Base-by-base conservation (phyloP, 1,140 invertebrate species). In the Kradibia gibbosae region DNA sequence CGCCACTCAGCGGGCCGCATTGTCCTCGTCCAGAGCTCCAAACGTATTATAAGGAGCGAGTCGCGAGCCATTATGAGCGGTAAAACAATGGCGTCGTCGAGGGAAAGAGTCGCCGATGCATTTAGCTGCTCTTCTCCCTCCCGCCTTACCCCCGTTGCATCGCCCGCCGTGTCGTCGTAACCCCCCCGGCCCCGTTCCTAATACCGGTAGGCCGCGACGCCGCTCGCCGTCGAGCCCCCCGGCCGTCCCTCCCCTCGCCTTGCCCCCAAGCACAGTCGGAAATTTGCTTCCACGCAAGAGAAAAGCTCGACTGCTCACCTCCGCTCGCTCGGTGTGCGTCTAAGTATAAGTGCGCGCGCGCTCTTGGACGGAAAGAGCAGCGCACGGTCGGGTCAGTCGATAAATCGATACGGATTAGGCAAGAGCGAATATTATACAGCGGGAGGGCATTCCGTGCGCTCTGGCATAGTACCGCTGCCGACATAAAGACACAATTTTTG, bases 361-460 rank as follows among this genome's bases (percentile, higher is more conserved):
- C 11, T 7, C 28, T 76, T 53, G 55, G 74, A 72, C 53, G 62
- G 31, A 80, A 82, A 79, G 65, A 71, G 53, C 25, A 31, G 60
- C 42, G 45, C 28, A 50, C n/a, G n/a, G 71, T 31, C 42, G 45
- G 80, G 80, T 76, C 73, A 67, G 60, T 71, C 80, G 80, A 81
- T 81, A 81, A 81, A 81, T 81, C 80, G 80, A 81, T 81, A 77
- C 80, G 65, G 73, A 81, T 81, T 77, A 81, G 80, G 80, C 73
- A 48, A 25, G 42, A 80, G 78, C 39, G 67, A 79, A 79, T 79
- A 79, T 79, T 79, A 79, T 73, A 73, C 53, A n/a, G n/a, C 55
- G 42, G 25, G 55, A 45, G 55, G 53, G 42, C 53, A 50, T 62
- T 62, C 53, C 48, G 25, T 39, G 45, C n/a, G 36, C 39, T 25